Evolutionary conservation across 2,888 invertebrate genomes (phyloP).

Genomic region (Synanthedon myopaeformis): DNA sequence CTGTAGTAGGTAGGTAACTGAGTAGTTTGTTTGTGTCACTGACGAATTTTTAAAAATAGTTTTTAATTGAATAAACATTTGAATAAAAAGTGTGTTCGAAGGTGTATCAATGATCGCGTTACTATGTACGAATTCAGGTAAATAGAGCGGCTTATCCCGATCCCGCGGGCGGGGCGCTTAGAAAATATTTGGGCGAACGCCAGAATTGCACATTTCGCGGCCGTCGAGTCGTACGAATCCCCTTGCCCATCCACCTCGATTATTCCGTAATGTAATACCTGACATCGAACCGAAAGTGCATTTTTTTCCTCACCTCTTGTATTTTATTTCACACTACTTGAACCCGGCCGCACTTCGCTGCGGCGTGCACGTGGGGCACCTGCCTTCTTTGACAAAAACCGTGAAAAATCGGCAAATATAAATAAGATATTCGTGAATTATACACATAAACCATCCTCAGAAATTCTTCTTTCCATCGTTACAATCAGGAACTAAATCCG

Average conservation of each 20-base stretch:
- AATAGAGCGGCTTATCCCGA: constrained; percentile 58
- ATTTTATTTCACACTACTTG: not conserved
- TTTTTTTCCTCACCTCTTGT: constrained; percentile 8
- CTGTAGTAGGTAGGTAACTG: too few species aligned
- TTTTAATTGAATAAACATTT: too few species aligned
- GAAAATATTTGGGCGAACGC: constrained; percentile 59
- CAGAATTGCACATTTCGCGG: constrained; percentile 46
- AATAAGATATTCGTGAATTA: too few species aligned
- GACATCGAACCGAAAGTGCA: constrained; percentile 17
- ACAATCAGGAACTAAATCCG: too few species aligned
- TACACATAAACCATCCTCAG: too few species aligned
- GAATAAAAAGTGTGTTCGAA: too few species aligned
- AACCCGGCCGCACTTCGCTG: not conserved
- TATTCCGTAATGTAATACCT: constrained; percentile 41
- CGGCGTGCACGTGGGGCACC: not conserved
- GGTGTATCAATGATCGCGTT: not conserved
- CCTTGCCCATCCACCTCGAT: constrained; percentile 34
- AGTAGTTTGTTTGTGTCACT: too few species aligned
- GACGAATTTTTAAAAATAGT: too few species aligned
- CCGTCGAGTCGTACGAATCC: constrained; percentile 21
- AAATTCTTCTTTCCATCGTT: too few species aligned
- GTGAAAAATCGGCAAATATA: too few species aligned
- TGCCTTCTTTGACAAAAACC: too few species aligned
- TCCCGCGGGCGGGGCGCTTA: constrained; percentile 45
- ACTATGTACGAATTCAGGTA: constrained; percentile 54